A percentile compares a stretch with the other conserved stretches of the same genome.
Conservation (phyloP, 2,113 vertebrate genomes). For the Thunnus thynnus region DNA sequence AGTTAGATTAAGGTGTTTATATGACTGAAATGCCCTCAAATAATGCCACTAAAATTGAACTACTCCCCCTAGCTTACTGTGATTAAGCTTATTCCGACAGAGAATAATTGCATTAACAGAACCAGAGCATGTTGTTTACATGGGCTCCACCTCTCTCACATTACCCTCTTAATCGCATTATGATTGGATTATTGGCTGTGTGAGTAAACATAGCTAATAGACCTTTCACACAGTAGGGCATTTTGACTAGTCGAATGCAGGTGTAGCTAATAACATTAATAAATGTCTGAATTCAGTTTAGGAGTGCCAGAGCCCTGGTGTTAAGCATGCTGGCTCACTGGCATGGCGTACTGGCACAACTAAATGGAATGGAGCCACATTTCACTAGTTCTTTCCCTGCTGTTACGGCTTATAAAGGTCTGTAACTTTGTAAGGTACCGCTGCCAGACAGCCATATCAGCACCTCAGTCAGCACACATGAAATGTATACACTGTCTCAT, state of each 20-base stretch:
- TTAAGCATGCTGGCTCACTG: constrained; percentile 26
- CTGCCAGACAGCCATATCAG: constrained; percentile 41
- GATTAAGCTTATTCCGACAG: constrained; percentile 12
- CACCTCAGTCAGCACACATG: constrained; percentile 39
- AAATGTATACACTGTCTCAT: not conserved
- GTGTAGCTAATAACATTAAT: constrained; percentile 50
- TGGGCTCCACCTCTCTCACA: constrained; percentile 27
- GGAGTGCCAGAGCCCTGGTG: constrained; percentile 27
- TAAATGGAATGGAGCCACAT: constrained; percentile 20
- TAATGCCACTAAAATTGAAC: constrained; percentile 15
- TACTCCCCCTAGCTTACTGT: not conserved
- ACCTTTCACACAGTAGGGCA: constrained; percentile 42
- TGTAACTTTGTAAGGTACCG: constrained; percentile 23
- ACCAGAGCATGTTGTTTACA: constrained; percentile 30
- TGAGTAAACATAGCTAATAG: constrained; percentile 36
- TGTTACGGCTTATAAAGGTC: constrained; percentile 20
- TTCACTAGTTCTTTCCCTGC: constrained; percentile 20
- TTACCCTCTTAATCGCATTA: constrained; percentile 44
- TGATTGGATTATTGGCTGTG: constrained; percentile 35
- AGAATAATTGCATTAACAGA: constrained; percentile 12
- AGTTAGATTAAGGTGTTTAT: constrained; percentile 43
- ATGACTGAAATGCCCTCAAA: constrained; percentile 4
- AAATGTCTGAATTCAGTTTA: constrained; percentile 19
- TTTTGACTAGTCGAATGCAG: constrained; percentile 45
- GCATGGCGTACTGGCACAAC: constrained; percentile 21